Base-by-base conservation (phyloP, 2,113 vertebrate species). In the Prunella himalayana region DNA sequence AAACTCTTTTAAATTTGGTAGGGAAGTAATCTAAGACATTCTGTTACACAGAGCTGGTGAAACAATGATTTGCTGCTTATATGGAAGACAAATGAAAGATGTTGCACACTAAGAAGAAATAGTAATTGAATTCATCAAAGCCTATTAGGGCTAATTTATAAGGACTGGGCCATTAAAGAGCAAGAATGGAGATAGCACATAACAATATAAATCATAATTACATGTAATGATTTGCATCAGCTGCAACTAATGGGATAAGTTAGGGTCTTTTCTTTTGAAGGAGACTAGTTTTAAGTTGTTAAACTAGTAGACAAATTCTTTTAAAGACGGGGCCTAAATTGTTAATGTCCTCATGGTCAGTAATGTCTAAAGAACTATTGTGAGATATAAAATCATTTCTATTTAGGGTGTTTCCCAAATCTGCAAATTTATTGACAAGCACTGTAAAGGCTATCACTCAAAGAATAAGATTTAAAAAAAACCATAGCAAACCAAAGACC, bases 181-280 rank as follows among this genome's bases (percentile, higher is more conserved):
- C 35, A 75, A 70, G 51, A 77, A 82, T 44, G 33, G 33, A 77
- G 15, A 80, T 37, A 39, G 8, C 37, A 90, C 15, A 31, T 56
- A 86, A 54, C 19, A 57, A 37, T 70, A 88, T 88, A 86, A 91
- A 92, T 91, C 77, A 73, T 60, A 83, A 83, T 94, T 86, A 33
- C 6, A 9, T n/a, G 7, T 18, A 53, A 82, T 42, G 17, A 81
- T 73, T 92, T 88, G 17, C n/a, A 70, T 77, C 28, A 80, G 15
- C 11, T 91, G 31, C 23, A 83, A 66, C 25, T 83, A 77, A 81
- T 39, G 5, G 23, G 30, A 53, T 49, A 76, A 88, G 20, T 1
- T 23, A 18, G 6, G 28, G 5, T 23, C 11, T 64, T 71, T 65
- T 60, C 42, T n/a, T 76, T 72, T 76, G 41, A 82, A 80, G 42